Evolutionary conservation across 2,113 vertebrate genomes (phyloP).

Genomic region (Okapia johnstoni): DNA sequence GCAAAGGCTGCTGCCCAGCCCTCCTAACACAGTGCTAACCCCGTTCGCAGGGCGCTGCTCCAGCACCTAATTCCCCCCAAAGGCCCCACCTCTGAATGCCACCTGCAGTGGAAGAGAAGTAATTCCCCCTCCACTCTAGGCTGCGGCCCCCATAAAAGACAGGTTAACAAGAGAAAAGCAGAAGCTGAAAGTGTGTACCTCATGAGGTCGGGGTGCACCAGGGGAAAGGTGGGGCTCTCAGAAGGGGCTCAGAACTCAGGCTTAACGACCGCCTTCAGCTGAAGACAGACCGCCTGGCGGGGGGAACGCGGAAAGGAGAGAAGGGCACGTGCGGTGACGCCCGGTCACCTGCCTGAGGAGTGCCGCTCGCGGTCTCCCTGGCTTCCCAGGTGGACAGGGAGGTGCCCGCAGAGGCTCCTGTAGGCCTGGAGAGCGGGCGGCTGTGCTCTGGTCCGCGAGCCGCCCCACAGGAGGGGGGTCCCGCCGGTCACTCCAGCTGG

Average conservation of each 20-base stretch:
- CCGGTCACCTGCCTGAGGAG: not conserved
- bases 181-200: not conserved
- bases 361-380: rapidly evolving
- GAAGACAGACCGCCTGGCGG: not conserved
- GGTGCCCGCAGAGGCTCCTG: not conserved
- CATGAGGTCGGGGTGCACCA: not conserved
- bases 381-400: not conserved
- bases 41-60: not conserved
- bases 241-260: not conserved
- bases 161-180: not conserved
- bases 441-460: not conserved
- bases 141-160: not conserved
- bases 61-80: not conserved
- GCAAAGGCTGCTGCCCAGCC: not conserved
- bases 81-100: not conserved
- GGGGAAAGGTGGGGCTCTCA: not conserved
- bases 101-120: not conserved
- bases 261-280: not conserved
- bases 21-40: not conserved
- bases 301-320: too few relatives aligned
- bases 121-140: not conserved
- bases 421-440: not conserved
- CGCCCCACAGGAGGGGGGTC: not conserved
- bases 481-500: not conserved
- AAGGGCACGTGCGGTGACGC: not conserved